Evolutionary conservation across 2,797 vertebrate species (phyloP).

Genomic region (Caiman crocodilus): DNA sequence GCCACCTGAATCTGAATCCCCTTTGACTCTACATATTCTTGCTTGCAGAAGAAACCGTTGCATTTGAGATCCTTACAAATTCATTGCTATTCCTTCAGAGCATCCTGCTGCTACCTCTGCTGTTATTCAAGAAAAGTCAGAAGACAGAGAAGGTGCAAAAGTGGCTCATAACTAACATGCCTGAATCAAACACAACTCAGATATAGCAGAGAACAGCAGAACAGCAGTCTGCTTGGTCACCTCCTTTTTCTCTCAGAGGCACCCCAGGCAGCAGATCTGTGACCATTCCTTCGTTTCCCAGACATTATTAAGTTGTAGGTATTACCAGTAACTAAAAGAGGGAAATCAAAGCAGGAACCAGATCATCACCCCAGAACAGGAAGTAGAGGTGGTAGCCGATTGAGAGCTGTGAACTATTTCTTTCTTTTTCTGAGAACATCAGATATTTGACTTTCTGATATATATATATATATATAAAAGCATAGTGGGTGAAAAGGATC

Average conservation of each 20-base stretch:
- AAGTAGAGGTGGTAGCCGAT: neutral
- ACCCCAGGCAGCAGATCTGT: conserved; percentile 31
- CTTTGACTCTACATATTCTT: neutral
- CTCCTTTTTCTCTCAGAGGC: conserved; percentile 39
- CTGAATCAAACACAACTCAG: neutral
- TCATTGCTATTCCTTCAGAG: conserved; percentile 7
- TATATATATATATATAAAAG: neutral
- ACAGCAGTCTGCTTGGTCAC: neutral
- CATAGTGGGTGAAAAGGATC: neutral
- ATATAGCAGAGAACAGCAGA: neutral
- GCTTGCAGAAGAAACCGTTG: neutral
- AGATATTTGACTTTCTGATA: neutral
- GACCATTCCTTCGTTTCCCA: conserved; percentile 4
- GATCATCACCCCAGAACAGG: neutral
- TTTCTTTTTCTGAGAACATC: too few relatives aligned
- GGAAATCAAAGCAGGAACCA: conserved; percentile 2
- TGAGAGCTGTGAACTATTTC: neutral
- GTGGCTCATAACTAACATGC: neutral
- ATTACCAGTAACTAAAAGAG: neutral
- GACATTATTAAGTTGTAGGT: neutral
- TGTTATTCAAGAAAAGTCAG: neutral
- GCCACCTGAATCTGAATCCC: too few relatives aligned
- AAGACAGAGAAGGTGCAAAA: neutral
- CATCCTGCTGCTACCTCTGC: neutral
- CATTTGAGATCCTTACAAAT: neutral